Evolutionary conservation across 2,888 invertebrate species (phyloP), one percentile per base, ranked within the genome.

Genomic region (Aphrophora alni): DNA sequence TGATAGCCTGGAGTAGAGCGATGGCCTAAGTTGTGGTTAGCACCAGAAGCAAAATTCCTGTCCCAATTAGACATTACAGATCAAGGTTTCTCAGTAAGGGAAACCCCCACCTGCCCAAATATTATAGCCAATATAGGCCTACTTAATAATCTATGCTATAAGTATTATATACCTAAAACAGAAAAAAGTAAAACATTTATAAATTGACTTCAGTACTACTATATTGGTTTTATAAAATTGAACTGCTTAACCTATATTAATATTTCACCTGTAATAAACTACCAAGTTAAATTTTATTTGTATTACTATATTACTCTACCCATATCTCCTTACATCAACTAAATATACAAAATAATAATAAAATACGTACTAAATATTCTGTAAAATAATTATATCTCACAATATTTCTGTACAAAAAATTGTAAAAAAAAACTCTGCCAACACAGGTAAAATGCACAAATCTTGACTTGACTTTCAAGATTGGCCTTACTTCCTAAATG

Each of bases 81-180:
- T 33, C 44, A 44, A 12, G 10, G 44, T 44, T 44, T 59, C 3
- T n/a, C 21, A 59, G 59, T n/a, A 44, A 21, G 44, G 14, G 12
- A 14, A 44, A 10, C 44, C 44, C 14, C 44, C 17, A 14, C 44
- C 17, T 44, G 44, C 2, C 14, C 17, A 44, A 14, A 44, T 44
- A 14, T 44, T 44, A 2, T 59, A 59, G n/a, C n/a, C 59, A 21
- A 7, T 59, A 21, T 59, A 59, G 59, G 59, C 2, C 5, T 21
- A 21, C 21, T n/a, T n/a, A 33, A 33, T 8, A 33, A 33, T 33
- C n/a, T 21, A 59, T 21, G 33, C 33, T 59, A 59, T 59, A 59
- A 59, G 21, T 59, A 59, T 59, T 59, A 59, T 59, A 59, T 21
- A 59, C 59, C 59, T 59, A 59, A 59, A 59, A 59, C 59, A 59